Percentiles rank a stretch among this genome's conserved stretches.
Evolutionary conservation across 2,113 vertebrate genomes (phyloP).

Genomic region (Tursiops truncatus): DNA sequence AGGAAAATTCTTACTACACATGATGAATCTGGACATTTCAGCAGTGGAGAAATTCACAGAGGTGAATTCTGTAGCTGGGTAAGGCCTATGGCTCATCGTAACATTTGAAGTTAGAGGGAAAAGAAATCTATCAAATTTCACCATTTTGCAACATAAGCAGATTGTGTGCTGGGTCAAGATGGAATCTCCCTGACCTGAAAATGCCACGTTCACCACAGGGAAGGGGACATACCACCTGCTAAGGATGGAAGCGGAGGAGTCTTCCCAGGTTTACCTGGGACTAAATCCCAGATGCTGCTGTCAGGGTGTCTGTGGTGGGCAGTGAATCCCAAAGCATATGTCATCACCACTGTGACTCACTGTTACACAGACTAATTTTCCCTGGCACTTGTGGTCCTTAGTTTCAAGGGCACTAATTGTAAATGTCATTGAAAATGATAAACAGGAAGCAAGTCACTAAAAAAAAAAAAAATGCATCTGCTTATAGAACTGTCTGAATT

Average conservation of each 20-base stretch:
- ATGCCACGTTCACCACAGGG: neutral
- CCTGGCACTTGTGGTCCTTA: constrained; percentile 27
- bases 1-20: constrained; percentile 36
- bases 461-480: constrained; percentile 1
- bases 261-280: constrained; percentile 19
- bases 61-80: neutral
- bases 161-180: neutral
- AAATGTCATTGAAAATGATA: constrained; percentile 68
- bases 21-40: neutral
- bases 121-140: neutral
- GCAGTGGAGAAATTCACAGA: constrained; percentile 28
- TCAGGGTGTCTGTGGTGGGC: constrained; percentile 28
- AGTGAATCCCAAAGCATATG: constrained; percentile 58
- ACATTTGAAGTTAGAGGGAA: neutral
- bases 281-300: constrained; percentile 34
- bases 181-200: constrained; percentile 25
- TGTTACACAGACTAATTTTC: constrained; percentile 19
- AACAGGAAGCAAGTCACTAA: constrained; percentile 60
- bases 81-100: neutral
- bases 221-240: neutral
- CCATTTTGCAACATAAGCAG: constrained; percentile 12
- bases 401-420: constrained; percentile 67
- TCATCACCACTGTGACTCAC: constrained; percentile 55
- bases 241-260: neutral
- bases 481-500: constrained; percentile 41